Conservation (phyloP, 2,113 vertebrate species). For the Mus spicilegus region DNA sequence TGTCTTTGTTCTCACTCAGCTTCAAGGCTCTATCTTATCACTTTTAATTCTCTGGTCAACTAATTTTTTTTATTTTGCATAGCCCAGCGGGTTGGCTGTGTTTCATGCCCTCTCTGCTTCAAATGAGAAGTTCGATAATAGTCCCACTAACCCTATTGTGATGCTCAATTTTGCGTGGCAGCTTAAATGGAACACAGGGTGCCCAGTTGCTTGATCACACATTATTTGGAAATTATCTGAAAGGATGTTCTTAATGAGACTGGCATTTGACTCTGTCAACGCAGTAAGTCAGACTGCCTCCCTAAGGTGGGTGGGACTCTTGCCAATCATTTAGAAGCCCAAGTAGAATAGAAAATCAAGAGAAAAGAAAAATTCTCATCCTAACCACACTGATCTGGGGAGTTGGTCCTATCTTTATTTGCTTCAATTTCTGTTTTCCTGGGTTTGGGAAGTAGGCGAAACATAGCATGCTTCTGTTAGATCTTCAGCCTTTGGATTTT, state of each 20-base stretch:
- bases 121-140: neutral
- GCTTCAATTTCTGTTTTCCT: neutral
- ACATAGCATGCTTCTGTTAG: neutral
- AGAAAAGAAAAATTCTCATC: neutral
- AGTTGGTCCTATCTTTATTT: neutral
- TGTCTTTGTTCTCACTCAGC: neutral
- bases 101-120: neutral
- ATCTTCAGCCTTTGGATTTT: neutral
- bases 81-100: neutral
- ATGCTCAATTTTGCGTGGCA: neutral
- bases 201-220: neutral
- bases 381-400: neutral
- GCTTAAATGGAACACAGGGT: neutral
- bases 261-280: constrained; percentile 9
- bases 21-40: neutral
- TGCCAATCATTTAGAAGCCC: neutral
- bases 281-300: neutral
- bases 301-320: neutral
- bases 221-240: neutral
- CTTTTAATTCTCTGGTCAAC: neutral
- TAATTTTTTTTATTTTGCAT: constrained; percentile 17
- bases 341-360: neutral
- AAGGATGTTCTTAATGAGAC: neutral
- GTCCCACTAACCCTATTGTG: neutral
- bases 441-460: neutral